Base-by-base conservation (phyloP, 2,888 invertebrate genomes). In the Thymelicus sylvestris region DNA sequence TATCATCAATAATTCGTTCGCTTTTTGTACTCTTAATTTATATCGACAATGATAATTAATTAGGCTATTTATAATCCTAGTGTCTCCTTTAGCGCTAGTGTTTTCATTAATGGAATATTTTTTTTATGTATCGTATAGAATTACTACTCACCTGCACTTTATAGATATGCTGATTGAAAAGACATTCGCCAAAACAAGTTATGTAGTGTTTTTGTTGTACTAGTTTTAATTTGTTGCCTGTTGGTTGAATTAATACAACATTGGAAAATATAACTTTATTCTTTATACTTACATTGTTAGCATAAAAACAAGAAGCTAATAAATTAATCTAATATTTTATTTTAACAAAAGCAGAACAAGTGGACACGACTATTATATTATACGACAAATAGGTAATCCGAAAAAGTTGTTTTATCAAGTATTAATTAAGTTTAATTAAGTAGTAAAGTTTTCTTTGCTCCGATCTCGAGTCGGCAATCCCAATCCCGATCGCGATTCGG, bases 61-160 rank as follows among this genome's bases (percentile, higher is more conserved):
- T 65, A 66, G 52, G 41, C 60, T 48, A 65, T 65, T 68, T 55
- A 31, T 67, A 72, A 65, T 72, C 66, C 24, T 62, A 67, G 67
- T 67, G 67, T 67, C 67, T 67, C 38, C 44, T 60, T 67, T 60
- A 67, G 5, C 38, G 41, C 47, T 67, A 62, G 61, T 67, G 61
- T 67, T 52, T 62, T 67, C 67, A 62, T 61, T 67, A 67, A 48
- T 13, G 24, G 31, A 60, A 67, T 67, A 7, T 44, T 62, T 67
- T 50, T n/a, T 59, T 52, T 31, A 52, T 67, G 62, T 52, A 41
- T 41, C 44, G 68, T 63, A 66, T 60, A 41, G 67, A 47, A 68
- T 63, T 66, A 67, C 59, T 13, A 59, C 7, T 57, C 47, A 62
- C 60, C 52, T 66, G 71, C 70, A 38, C 15, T 38, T 50, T 15